Evolutionary conservation across 2,113 vertebrate species (phyloP), one percentile per base, ranked within the genome.

Genomic region (Equus quagga): DNA sequence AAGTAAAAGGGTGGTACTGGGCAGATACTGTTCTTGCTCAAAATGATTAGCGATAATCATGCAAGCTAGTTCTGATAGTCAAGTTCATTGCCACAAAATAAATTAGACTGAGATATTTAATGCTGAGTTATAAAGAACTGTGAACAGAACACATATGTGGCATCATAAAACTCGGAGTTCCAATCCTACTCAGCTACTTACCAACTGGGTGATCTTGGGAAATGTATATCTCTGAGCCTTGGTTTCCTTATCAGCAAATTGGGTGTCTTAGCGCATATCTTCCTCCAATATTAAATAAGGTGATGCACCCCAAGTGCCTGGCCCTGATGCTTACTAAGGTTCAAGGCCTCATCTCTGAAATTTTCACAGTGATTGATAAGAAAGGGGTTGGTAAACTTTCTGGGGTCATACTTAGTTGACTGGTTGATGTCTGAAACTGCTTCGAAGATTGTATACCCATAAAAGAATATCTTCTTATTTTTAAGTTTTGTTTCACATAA

Each of bases 51-150:
- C 75, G 70, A 51, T 49, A 88, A 81, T 85, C 54, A 88, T 56
- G 26, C 65, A 80, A 76, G 36, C 91, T 92, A 89, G 79, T 86
- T 93, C 72, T 78, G 85, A 84, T 84, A 88, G 69, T 93, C 76
- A 96, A 2, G 1, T 26, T 60, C 36, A 76, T 31, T 69, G 76
- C 54, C 67, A 65, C 56, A 75, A 94, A 89, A 54, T 85, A 84
- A 88, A 73, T 85, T 58, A 78, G 36, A 79, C 46, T 69, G 60
- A 18, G 41, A 73, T 83, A 54, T 6, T 91, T 87, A 89, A 51
- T 54, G 10, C 31, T 65, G n/a, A 76, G 24, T 70, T 44, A 51
- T 26, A 93, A 51, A 85, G 69, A 96, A 70, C 41, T 90, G 62
- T 54, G 83, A 93, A 65, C 46, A 79, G 41, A 89, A 89, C 11